Conservation (phyloP, 2,797 vertebrate species). For the Mormyrus proboscirostris region DNA sequence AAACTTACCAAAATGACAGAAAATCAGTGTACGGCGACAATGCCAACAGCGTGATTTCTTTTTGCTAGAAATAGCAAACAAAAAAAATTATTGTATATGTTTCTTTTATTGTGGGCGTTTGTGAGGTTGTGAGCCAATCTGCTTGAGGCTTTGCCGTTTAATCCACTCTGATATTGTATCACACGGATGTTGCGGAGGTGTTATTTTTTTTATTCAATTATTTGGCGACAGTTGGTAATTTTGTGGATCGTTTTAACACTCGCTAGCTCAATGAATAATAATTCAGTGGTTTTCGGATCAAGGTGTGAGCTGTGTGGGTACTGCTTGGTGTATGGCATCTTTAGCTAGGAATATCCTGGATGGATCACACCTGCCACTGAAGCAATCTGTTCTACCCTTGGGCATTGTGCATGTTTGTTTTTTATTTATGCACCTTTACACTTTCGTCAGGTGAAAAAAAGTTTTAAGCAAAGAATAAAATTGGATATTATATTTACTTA, state of each 20-base stretch:
- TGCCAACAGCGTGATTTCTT: not conserved
- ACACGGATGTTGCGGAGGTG: not conserved
- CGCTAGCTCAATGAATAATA: not conserved
- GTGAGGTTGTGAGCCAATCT: not conserved
- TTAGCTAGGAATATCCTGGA: constrained; percentile 1
- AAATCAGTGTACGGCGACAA: constrained; percentile 17
- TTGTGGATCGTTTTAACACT: not conserved
- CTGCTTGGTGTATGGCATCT: not conserved
- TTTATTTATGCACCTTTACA: not conserved
- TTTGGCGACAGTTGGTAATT: not conserved
- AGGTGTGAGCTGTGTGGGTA: not conserved
- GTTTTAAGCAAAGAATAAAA: not conserved
- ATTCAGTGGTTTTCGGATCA: not conserved
- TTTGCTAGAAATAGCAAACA: not conserved
- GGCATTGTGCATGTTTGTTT: not conserved
- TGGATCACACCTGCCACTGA: not conserved
- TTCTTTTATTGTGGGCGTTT: not conserved
- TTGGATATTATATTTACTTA: not conserved
- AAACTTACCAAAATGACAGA: constrained; percentile 15
- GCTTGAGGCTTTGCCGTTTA: not conserved
- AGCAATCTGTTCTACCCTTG: not conserved
- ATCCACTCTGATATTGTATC: not conserved
- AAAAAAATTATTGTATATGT: not conserved
- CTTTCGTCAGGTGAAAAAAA: not conserved
- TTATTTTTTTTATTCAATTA: not conserved